Conservation (phyloP, 2,888 invertebrate species). For the Meghimatium bilineatum region DNA sequence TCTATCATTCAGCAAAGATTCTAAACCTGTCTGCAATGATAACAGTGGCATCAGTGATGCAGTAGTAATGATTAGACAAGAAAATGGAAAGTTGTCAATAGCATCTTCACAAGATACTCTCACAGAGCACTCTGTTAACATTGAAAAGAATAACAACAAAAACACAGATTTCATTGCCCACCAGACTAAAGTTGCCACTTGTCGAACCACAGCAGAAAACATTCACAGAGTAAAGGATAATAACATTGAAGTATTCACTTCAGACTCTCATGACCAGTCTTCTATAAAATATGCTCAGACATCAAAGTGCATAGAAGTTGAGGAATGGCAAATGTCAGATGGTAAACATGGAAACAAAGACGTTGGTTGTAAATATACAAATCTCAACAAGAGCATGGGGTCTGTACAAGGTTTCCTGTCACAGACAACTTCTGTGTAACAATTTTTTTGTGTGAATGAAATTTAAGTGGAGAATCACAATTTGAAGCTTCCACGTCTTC, state of each 20-base stretch:
- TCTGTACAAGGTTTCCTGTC: background rate
- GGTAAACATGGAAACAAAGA: background rate
- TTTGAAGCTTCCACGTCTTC: no score
- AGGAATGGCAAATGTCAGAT: background rate
- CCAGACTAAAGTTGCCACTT: background rate
- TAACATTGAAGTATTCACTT: background rate
- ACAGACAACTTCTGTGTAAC: constrained; percentile 37
- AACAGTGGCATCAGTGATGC: background rate
- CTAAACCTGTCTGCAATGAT: background rate
- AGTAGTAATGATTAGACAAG: background rate
- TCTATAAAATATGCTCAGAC: background rate
- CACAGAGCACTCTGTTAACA: constrained; percentile 25
- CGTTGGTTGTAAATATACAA: background rate
- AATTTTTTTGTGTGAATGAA: background rate
- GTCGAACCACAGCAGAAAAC: background rate
- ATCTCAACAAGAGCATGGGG: background rate
- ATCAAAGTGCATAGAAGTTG: background rate
- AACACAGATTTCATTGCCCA: background rate
- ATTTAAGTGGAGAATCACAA: no score
- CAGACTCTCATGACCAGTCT: background rate
- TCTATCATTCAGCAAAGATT: background rate
- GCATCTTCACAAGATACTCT: constrained; percentile 40
- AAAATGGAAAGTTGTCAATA: background rate
- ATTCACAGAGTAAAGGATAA: background rate
- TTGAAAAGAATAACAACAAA: constrained; percentile 11